Percentiles rank a stretch among this genome's conserved stretches.
Evolutionary conservation across 2,888 invertebrate genomes (phyloP).

Genomic region (Rhingia campestris): DNA sequence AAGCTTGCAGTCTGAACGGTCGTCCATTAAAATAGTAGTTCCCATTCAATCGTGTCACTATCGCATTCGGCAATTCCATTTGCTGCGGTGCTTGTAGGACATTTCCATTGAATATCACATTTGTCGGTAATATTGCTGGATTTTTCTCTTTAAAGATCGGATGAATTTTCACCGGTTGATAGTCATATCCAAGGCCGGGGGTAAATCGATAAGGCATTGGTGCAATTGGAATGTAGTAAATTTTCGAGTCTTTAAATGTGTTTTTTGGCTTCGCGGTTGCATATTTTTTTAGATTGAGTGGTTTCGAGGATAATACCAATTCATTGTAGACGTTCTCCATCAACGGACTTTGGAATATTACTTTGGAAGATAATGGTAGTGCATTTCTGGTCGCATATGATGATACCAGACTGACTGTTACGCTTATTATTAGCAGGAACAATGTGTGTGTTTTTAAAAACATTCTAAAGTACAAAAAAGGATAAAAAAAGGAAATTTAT

Average conservation of each 20-base stretch:
- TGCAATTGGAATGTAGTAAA: conserved; percentile 93
- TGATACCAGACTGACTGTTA: conserved; percentile 32
- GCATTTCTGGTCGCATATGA: conserved; percentile 40
- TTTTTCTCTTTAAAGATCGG: conserved; percentile 76
- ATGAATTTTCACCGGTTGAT: conserved; percentile 86
- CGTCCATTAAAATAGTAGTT: conserved; percentile 81
- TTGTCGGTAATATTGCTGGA: conserved; percentile 18
- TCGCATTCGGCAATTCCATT: conserved; percentile 71
- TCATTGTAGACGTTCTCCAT: conserved; percentile 80
- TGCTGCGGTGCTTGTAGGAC: conserved; percentile 32
- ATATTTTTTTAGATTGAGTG: conserved; percentile 79
- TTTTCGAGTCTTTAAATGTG: conserved; percentile 87
- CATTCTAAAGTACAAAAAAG: conserved; percentile 54
- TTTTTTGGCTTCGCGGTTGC: conserved; percentile 80
- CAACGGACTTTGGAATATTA: conserved; percentile 79
- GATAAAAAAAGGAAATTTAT: neutral
- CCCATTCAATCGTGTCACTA: conserved; percentile 78
- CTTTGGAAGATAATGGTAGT: conserved; percentile 75
- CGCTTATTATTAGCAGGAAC: conserved; percentile 25
- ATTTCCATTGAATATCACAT: conserved; percentile 53
- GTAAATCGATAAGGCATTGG: conserved; percentile 93
- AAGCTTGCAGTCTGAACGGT: conserved; percentile 79
- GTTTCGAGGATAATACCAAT: conserved; percentile 80
- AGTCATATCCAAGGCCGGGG: conserved; percentile 92
- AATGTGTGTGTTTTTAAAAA: conserved; percentile 30